phyloP scores from a whole-genome alignment of 2,113 vertebrate genomes.

The Cololabis saira region DNA sequence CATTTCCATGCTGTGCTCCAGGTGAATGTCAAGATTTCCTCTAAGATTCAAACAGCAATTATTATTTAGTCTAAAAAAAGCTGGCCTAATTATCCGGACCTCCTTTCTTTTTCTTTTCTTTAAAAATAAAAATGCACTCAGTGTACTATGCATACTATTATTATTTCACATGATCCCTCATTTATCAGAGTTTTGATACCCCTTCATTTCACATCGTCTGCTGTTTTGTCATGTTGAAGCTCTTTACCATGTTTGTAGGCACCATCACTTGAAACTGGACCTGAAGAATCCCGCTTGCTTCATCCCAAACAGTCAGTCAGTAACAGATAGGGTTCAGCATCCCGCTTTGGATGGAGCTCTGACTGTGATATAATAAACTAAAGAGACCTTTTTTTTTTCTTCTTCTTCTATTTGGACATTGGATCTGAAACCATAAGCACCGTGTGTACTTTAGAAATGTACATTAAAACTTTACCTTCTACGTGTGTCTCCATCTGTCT shows the following conservation, averaged over 20 bases:
- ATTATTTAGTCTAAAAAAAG: neutral
- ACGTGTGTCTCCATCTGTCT: conserved; percentile 50
- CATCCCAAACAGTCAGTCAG: conserved; percentile 18
- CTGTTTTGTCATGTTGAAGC: too few species aligned
- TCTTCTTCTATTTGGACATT: neutral
- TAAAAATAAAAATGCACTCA: too few species aligned
- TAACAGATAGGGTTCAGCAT: conserved; percentile 27
- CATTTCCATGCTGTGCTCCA: neutral
- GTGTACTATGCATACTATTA: too few species aligned
- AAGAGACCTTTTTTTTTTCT: conserved; percentile 8
- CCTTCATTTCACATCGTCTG: too few species aligned
- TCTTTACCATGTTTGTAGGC: conserved; percentile 14
- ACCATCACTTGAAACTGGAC: neutral
- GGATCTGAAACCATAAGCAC: conserved; percentile 20
- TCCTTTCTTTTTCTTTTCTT: too few species aligned
- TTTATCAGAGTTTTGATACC: too few species aligned
- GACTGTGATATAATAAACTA: conserved; percentile 9
- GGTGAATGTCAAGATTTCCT: neutral
- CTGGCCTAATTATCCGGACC: too few species aligned
- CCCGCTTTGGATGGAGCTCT: conserved; percentile 5
- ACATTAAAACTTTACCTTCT: conserved; percentile 30
- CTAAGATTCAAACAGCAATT: neutral
- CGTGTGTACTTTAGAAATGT: conserved; percentile 3
- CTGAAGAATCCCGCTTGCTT: conserved; percentile 1
- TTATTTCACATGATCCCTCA: too few species aligned